phyloP scores from a whole-genome alignment of 1,140 invertebrate genomes.

The Steinernema khuongi region DNA sequence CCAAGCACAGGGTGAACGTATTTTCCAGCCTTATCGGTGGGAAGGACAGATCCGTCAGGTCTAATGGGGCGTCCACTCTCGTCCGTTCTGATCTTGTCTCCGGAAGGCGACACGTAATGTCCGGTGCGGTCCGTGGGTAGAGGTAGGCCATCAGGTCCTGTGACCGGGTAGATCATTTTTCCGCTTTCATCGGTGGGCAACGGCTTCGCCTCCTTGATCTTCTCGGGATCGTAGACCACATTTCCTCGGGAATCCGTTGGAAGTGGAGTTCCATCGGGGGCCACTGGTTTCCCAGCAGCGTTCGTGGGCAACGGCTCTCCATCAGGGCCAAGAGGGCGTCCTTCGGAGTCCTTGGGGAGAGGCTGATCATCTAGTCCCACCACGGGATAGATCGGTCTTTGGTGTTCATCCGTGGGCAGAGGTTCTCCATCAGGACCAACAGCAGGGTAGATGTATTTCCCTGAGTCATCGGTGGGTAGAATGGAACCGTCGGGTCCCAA shows the following conservation, averaged over 20 bases:
- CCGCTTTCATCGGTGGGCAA: slow-evolving; percentile 20
- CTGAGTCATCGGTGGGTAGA: slow-evolving; percentile 21
- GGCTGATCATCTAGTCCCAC: slow-evolving; percentile 17
- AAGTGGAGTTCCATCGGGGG: slow-evolving; percentile 19
- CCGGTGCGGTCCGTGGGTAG: slow-evolving; percentile 4
- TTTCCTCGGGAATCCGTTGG: slow-evolving; percentile 32
- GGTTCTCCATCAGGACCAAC: not conserved
- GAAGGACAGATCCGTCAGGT: slow-evolving; percentile 35
- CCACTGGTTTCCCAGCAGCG: slow-evolving; percentile 21
- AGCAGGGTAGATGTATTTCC: slow-evolving; percentile 23
- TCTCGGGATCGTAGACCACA: slow-evolving; percentile 6
- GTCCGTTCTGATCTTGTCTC: not conserved
- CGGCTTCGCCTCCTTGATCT: slow-evolving; percentile 1
- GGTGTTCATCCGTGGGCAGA: slow-evolving; percentile 1
- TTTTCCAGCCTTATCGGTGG: slow-evolving; percentile 27
- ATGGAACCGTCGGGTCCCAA: slow-evolving; percentile 18
- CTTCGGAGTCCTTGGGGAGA: slow-evolving; percentile 19
- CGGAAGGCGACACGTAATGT: not conserved
- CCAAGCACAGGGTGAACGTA: slow-evolving; percentile 18
- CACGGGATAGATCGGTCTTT: not conserved
- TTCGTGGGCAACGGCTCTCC: slow-evolving; percentile 13
- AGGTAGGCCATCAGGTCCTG: slow-evolving; percentile 17
- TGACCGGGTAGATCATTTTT: not conserved
- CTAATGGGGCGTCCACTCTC: slow-evolving; percentile 39
- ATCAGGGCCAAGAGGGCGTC: slow-evolving; percentile 2